Evolutionary conservation across 2,888 invertebrate species (phyloP).

Genomic region (Amphipyra tragopoginis): DNA sequence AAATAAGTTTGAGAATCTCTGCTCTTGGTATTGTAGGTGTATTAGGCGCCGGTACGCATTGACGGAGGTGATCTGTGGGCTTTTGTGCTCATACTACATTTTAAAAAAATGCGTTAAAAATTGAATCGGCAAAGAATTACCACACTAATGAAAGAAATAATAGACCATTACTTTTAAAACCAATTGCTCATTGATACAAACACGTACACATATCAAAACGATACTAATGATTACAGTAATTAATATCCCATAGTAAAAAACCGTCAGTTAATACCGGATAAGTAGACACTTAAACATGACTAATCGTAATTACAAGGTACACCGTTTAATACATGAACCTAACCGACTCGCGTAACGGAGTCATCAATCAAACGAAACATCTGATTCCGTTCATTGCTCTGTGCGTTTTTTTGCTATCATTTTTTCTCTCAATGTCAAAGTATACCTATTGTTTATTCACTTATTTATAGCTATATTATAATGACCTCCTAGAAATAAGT

Average conservation of each 20-base stretch:
- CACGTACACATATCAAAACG: background rate
- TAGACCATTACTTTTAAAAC: too few relatives aligned
- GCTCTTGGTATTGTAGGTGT: too few relatives aligned
- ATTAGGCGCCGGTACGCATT: too few relatives aligned
- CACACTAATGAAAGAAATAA: too few relatives aligned
- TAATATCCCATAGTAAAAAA: conserved; percentile 17
- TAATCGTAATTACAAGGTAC: conserved; percentile 27
- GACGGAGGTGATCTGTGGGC: too few relatives aligned
- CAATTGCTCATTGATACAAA: too few relatives aligned
- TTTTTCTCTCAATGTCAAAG: background rate
- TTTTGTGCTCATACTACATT: too few relatives aligned
- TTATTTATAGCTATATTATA: background rate
- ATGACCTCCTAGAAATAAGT: background rate
- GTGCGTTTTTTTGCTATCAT: conserved; percentile 26
- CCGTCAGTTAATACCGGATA: conserved; percentile 8
- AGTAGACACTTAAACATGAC: conserved; percentile 33
- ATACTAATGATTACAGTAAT: conserved; percentile 16
- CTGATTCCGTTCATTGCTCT: conserved; percentile 50
- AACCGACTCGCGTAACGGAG: conserved; percentile 31
- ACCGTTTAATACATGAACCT: conserved; percentile 26
- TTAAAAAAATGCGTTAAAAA: too few relatives aligned
- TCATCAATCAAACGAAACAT: conserved; percentile 37
- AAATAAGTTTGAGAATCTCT: too few relatives aligned
- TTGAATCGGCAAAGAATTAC: too few relatives aligned
- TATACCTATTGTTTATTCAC: conserved; percentile 32